Base-by-base conservation (phyloP, 2,113 vertebrate species). In the Oryctolagus cuniculus region DNA sequence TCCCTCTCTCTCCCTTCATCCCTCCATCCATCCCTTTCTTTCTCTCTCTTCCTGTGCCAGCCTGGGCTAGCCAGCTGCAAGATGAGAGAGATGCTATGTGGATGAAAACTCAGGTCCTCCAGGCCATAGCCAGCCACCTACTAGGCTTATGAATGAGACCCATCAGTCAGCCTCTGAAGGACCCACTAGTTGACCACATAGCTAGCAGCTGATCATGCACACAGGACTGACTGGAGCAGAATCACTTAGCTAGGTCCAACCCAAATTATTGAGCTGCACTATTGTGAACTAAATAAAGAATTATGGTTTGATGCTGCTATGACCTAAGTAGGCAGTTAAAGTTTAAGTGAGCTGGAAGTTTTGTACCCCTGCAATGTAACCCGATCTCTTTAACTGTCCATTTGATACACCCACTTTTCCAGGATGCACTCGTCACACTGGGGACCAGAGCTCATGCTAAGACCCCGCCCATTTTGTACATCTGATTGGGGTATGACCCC, bases 11-110 rank as follows among this genome's bases (percentile, higher is more conserved):
- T 36, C 63, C 36, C 27, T 49, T 6, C 19, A 6, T 38, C 67
- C 3, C 22, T 31, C 12, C 21, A 9, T 22, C 36, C 21, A 44
- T 5, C 5, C 22, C 53, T 49, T 91, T 31, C 10, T 13, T 31
- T 4, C 1, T 22, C 22, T 4, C 1, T 22, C 22, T 38, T 22
- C 22, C 15, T 61, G 1, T 17, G 5, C 4, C 64, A 69, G 10
- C 6, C 44, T 73, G n/a, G 3, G 10, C 25, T 29, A 38, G 67
- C 8, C 22, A 38, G 25, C 29, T 77, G 25, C 10, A 87, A 66
- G 27, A 73, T n/a, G 44, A 44, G 44, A 44, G 51, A 82, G 63
- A 81, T 53, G 2, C 19, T 34, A 19, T 5, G 5, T 78, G 3
- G 44, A 36, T 64, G 64, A 63, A 6, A 67, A 67, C 34, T 38